Evolutionary conservation across 1,140 invertebrate species (phyloP).

Genomic region (Drosophila burlai): DNA sequence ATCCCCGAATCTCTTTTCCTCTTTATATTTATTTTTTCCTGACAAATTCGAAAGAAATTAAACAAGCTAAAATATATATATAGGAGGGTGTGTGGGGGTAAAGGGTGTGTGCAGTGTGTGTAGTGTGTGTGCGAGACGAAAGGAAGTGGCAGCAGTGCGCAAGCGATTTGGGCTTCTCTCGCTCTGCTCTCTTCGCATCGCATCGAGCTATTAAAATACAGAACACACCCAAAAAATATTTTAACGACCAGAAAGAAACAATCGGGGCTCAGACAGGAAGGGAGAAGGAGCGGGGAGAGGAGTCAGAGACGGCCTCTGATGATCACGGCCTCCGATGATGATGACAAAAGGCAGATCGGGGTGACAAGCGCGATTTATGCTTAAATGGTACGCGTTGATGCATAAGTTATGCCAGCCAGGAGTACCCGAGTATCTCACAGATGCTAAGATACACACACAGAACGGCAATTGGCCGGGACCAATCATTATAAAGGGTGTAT

Average conservation of each 20-base stretch:
- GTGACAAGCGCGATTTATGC: conserved; percentile 80
- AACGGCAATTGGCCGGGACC: conserved; percentile 23
- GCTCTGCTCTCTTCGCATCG: conserved; percentile 4
- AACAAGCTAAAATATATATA: conserved; percentile 51
- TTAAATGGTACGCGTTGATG: conserved; percentile 79
- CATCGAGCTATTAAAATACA: conserved; percentile 78
- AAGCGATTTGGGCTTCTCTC: conserved; percentile 60
- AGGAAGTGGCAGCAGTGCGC: conserved; percentile 70
- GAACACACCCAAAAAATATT: conserved; percentile 83
- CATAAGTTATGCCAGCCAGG: conserved; percentile 70
- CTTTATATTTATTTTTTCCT: conserved; percentile 57
- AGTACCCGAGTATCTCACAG: conserved; percentile 54
- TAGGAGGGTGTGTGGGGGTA: conserved; percentile 14
- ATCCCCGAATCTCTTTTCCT: conserved; percentile 9
- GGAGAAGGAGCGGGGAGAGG: not conserved
- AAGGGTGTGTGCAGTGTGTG: conserved; percentile 23
- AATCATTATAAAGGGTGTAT: conserved; percentile 21
- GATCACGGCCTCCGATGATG: conserved; percentile 40
- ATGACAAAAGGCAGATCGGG: conserved; percentile 71
- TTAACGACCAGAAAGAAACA: conserved; percentile 66
- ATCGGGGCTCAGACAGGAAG: conserved; percentile 29
- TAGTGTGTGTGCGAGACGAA: conserved; percentile 57
- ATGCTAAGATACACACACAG: conserved; percentile 33
- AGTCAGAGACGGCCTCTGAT: conserved; percentile 5
- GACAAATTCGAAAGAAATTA: conserved; percentile 83